Evolutionary conservation across 2,113 vertebrate genomes (phyloP).

Genomic region (Felis catus): F.catus_Fca126_mat1.0 CM031411.1:106519501-106520000

Average conservation of each 20-base stretch:
- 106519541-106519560: constrained; percentile 1
- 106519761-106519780: no score
- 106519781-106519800: no score
- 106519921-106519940: background rate
- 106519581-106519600: background rate
- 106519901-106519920: no score
- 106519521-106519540: background rate
- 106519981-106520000: background rate
- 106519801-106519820: no score
- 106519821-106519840: no score
- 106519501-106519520: background rate
- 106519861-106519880: no score
- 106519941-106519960: constrained; percentile 13
- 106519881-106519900: no score
- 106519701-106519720: constrained; percentile 24
- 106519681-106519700: background rate
- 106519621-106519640: background rate
- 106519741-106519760: no score
- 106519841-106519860: no score
- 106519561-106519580: constrained; percentile 23
- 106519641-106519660: constrained; percentile 1
- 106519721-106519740: no score
- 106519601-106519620: background rate
- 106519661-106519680: background rate
- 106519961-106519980: background rate